These are phyloP conservation scores for Gortyna flavago DNA, from an alignment of 2,888 invertebrate species.

Conservation along the genomic window DNA sequence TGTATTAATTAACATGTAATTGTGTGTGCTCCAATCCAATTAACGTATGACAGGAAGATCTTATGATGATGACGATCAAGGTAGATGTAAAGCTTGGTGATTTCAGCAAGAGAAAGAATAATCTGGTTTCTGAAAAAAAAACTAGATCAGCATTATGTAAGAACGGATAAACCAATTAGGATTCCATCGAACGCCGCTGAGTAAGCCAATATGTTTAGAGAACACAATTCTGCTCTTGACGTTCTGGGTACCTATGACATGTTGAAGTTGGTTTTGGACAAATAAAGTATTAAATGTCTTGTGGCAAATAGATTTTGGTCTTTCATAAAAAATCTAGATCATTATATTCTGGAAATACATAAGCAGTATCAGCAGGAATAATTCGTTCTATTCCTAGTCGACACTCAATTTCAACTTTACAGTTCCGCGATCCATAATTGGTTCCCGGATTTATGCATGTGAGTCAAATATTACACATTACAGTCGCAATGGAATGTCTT, in stretches of 20 bases:
- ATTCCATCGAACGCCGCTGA: not conserved
- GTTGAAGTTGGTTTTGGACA: no score
- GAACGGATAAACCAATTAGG: not conserved
- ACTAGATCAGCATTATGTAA: not conserved
- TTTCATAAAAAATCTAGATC: not conserved
- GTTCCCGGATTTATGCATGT: constrained; percentile 15
- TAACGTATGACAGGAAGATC: constrained; percentile 40
- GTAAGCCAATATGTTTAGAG: not conserved
- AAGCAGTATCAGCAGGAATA: not conserved
- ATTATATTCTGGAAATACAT: not conserved
- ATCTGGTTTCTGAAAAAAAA: no score
- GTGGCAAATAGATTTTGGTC: not conserved
- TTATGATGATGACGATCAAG: not conserved
- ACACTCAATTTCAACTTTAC: constrained; percentile 20
- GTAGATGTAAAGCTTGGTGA: not conserved
- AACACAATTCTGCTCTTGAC: not conserved
- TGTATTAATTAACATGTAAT: constrained; percentile 50
- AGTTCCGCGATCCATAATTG: constrained; percentile 32
- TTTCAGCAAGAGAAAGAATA: not conserved
- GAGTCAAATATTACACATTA: constrained; percentile 40
- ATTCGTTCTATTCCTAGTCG: constrained; percentile 3
- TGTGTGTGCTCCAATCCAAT: constrained; percentile 46
- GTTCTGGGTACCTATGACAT: not conserved
- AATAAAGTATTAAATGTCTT: not conserved
- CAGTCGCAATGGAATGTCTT: constrained; percentile 38